These are phyloP conservation scores for Colaptes auratus DNA, from an alignment of 2,113 vertebrate species.

Conservation along the genomic window DNA sequence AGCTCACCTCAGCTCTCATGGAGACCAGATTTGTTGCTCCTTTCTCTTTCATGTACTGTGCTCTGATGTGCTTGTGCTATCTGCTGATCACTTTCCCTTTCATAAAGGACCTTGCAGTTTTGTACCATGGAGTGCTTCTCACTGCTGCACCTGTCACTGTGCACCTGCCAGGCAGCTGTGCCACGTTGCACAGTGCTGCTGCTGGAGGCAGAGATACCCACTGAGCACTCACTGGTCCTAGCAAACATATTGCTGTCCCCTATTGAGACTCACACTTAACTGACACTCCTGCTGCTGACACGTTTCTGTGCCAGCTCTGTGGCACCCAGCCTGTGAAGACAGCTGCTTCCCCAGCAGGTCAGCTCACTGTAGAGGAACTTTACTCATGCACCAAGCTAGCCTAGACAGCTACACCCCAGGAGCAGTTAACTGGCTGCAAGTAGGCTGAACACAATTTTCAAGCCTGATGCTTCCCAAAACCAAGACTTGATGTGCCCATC, in stretches of 20 bases:
- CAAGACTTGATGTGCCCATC: background rate
- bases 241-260: background rate
- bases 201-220: background rate
- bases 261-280: background rate
- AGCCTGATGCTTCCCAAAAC: background rate
- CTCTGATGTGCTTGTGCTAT: background rate
- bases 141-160: background rate
- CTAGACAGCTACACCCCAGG: background rate
- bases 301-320: background rate
- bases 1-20: background rate
- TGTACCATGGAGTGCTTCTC: background rate
- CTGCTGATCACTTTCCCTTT: background rate
- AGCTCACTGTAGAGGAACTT: background rate
- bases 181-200: background rate
- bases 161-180: background rate
- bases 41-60: background rate
- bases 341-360: background rate
- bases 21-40: background rate
- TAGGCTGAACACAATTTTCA: background rate
- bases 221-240: background rate
- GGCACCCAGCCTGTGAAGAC: background rate
- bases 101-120: background rate
- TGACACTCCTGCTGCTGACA: background rate
- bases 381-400: background rate
- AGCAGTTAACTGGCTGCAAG: background rate